Percentiles rank a stretch among this genome's conserved stretches.
Evolutionary conservation across 2,888 invertebrate genomes (phyloP).

Genomic region (Metallyticus violacea): DNA sequence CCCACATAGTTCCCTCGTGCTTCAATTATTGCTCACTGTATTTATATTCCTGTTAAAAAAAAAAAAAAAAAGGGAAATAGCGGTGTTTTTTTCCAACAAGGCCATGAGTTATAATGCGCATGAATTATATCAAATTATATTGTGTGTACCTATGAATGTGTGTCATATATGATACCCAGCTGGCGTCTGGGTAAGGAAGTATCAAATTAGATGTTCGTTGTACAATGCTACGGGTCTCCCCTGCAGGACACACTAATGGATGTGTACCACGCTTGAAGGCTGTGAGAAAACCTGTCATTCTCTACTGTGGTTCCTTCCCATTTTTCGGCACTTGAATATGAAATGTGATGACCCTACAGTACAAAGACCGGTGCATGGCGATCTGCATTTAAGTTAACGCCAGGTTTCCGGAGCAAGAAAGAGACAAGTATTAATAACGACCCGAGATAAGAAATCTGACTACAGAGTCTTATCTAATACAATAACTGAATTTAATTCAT

Average conservation of each 20-base stretch:
- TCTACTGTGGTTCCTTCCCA: too few relatives aligned
- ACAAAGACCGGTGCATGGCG: background rate
- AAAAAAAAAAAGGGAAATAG: background rate
- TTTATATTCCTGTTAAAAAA: background rate
- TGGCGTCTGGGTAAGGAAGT: constrained; percentile 4
- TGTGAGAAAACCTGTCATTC: background rate
- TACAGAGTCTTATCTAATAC: background rate
- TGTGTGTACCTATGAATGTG: background rate
- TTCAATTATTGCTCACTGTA: background rate
- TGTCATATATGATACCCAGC: background rate
- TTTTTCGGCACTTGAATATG: background rate
- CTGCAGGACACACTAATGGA: background rate
- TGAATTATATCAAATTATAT: constrained; percentile 3
- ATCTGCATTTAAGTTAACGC: background rate
- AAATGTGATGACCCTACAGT: background rate
- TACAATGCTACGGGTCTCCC: background rate
- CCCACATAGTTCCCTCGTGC: background rate
- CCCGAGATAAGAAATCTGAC: background rate
- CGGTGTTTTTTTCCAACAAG: background rate
- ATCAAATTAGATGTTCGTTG: constrained; percentile 9
- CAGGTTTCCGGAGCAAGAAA: background rate
- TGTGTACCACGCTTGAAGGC: background rate
- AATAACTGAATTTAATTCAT: background rate
- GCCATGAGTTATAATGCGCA: constrained; percentile 1
- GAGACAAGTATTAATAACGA: background rate